These are phyloP conservation scores for Phylloscopus trochiloides DNA, from an alignment of 2,113 vertebrate genomes.

Conservation along the genomic window DNA sequence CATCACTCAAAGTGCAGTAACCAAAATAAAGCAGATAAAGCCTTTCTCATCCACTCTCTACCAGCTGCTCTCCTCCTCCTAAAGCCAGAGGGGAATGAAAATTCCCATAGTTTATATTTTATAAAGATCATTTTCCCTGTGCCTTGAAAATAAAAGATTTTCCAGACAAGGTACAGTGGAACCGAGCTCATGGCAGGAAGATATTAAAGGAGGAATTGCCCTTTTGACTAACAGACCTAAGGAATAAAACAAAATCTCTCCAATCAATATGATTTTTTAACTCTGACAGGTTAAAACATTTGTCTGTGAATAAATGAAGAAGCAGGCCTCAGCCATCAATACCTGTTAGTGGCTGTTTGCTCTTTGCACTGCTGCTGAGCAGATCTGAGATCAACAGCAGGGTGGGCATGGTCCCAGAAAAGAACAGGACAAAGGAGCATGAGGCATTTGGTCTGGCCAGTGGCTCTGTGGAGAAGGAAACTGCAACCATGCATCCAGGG, in stretches of 20 bases:
- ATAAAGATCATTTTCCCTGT: conserved; percentile 14
- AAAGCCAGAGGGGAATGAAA: conserved; percentile 45
- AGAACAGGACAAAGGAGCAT: not conserved
- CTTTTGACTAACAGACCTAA: conserved; percentile 7
- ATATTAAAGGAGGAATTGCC: not conserved
- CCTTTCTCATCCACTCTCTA: conserved; percentile 49
- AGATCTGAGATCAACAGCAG: not conserved
- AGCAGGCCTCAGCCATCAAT: not conserved
- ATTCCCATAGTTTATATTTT: conserved; percentile 52
- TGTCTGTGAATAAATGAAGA: not conserved
- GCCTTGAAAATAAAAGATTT: conserved; percentile 38
- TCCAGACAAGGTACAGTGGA: not conserved
- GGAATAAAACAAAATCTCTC: not conserved
- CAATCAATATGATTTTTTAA: not conserved
- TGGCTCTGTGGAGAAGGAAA: not conserved
- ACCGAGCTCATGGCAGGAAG: fast-evolving
- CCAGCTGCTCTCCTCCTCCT: conserved; percentile 49
- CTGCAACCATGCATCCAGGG: not conserved
- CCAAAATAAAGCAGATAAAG: conserved; percentile 61
- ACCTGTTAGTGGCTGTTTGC: not conserved
- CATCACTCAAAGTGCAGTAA: conserved; percentile 49
- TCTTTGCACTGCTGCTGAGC: not conserved
- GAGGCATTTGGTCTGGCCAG: not conserved
- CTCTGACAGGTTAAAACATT: not conserved
- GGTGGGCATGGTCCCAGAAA: not conserved